Percentiles rank a stretch among this genome's conserved stretches.
phyloP scores from a whole-genome alignment of 2,113 vertebrate genomes.

The Megaceryle torquata region DNA sequence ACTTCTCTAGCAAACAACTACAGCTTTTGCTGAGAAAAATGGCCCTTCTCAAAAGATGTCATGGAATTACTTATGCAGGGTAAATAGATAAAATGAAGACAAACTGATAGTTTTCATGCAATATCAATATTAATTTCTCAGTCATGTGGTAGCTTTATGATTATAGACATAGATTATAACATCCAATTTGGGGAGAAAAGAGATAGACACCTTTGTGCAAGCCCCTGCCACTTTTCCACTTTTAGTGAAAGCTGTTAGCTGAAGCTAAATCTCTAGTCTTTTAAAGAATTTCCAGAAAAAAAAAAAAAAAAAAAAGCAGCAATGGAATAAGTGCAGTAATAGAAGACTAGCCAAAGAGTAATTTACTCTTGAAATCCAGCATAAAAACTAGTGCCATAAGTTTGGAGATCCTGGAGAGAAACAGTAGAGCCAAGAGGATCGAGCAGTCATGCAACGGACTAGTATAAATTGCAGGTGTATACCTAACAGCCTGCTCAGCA shows the following conservation, averaged over 20 bases:
- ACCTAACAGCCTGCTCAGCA: neutral
- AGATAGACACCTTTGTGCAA: neutral
- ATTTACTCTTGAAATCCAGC: neutral
- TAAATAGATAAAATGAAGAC: neutral
- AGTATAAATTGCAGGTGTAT: neutral
- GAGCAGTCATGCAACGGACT: neutral
- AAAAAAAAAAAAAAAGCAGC: neutral
- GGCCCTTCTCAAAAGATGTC: neutral
- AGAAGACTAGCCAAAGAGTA: neutral
- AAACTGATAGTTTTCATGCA: neutral
- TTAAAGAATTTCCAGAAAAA: neutral
- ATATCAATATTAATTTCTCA: neutral
- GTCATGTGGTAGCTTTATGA: neutral
- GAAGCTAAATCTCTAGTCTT: neutral
- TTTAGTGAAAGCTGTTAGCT: neutral
- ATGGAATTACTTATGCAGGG: neutral
- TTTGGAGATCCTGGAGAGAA: neutral
- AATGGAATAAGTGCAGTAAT: neutral
- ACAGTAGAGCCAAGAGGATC: neutral
- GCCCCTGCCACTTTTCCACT: neutral
- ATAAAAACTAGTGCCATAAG: fast-evolving
- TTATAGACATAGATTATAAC: neutral
- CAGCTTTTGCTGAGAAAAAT: neutral
- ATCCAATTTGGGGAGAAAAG: neutral
- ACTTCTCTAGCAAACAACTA: neutral